phyloP scores from a whole-genome alignment of 1,140 invertebrate genomes.

The Aporrectodea caliginosa region DNA sequence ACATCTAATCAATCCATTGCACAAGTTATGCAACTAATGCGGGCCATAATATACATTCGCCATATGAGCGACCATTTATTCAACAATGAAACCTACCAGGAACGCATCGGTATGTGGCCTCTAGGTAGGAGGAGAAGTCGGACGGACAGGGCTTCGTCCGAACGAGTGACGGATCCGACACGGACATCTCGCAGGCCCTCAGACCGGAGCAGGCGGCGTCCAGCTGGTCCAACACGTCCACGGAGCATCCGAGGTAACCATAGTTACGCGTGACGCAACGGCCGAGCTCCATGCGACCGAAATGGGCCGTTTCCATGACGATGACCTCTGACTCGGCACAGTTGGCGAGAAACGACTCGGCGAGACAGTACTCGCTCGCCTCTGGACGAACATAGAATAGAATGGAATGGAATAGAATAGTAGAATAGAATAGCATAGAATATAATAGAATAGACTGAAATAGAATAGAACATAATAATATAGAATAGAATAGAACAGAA shows the following conservation, averaged over 20 bases:
- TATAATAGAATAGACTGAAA: no score
- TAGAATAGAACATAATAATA: no score
- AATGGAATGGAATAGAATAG: no score
- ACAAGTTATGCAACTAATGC: no score
- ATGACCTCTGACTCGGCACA: not conserved
- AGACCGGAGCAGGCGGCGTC: conserved; percentile 29
- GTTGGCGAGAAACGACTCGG: conserved; percentile 1
- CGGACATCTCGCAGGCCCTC: conserved; percentile 26
- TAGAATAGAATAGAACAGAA: no score
- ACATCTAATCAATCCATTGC: no score
- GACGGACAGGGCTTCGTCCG: conserved; percentile 28
- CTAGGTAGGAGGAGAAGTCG: conserved; percentile 31
- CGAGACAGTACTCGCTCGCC: conserved; percentile 5
- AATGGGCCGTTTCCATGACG: conserved; percentile 5
- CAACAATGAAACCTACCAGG: conserved; percentile 15
- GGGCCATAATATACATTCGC: no score
- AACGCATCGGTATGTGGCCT: conserved; percentile 21
- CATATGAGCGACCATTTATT: no score
- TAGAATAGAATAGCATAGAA: no score
- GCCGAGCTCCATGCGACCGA: not conserved
- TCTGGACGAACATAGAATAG: no score
- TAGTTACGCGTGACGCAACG: conserved; percentile 31
- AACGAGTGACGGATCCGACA: conserved; percentile 24
- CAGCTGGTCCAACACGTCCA: conserved; percentile 28
- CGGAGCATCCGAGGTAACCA: conserved; percentile 29